Evolutionary conservation across 2,888 invertebrate species (phyloP), one percentile per base, ranked within the genome.

Genomic region (Polyploca ridens): DNA sequence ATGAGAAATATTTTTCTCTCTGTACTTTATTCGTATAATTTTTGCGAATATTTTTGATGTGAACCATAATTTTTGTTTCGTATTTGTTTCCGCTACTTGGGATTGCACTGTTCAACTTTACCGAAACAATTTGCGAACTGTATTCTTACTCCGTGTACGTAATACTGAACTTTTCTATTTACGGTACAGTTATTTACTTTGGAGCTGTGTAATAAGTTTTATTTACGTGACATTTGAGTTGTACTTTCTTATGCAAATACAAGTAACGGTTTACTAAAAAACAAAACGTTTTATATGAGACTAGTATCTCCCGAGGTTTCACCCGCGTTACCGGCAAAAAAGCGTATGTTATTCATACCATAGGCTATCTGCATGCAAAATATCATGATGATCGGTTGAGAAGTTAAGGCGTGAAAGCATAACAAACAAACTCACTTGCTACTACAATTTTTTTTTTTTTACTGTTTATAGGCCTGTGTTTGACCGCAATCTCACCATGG

Each of bases 1-100:
- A 54, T 19, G 0, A 49, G 49, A 49, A 54, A 10, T 10, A 19
- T 19, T 54, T 54, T 10, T 35, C 35, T 14, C n/a, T 54, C 4
- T n/a, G 54, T 54, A 54, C 54, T 19, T 54, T 54, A n/a, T 54
- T 19, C 19, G 54, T 54, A 54, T 49, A 49, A 49, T 49, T 49
- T 46, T 46, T 46, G n/a, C n/a, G n/a, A 46, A 46, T 46, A 46
- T 13, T 46, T 16, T 49, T 16, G 49, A 49, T 49, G 49, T 16
- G 49, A 49, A 49, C n/a, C 49, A 16, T 49, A 49, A 49, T 16
- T 49, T 49, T 49, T 49, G 49, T 49, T 49, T 49, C 49, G n/a
- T 7, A 49, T 49, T 16, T 16, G 49, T 49, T 16, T 14, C 7
- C 14, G 14, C 49, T 44, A 13, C 44, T 44, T 44, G 8, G 4